Base-by-base conservation (phyloP, 2,113 vertebrate species). In the Arvicanthis niloticus region DNA sequence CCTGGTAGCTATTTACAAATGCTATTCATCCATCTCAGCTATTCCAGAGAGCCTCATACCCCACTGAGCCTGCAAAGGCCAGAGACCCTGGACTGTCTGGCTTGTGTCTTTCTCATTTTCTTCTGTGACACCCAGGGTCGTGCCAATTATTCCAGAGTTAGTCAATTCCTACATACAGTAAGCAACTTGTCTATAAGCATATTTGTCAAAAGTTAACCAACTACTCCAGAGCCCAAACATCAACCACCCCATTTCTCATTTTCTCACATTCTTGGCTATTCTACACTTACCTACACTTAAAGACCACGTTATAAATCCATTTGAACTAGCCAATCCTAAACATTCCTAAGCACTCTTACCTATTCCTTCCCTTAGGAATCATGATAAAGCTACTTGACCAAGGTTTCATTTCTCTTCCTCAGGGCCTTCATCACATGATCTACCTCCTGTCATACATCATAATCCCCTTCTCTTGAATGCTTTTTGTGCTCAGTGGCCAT, bases 391-490 rank as follows among this genome's bases (percentile, higher is more conserved):
- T 67, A 62, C 42, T 42, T 73, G 34, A 4, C 9, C 53, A 70
- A 37, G 7, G 9, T 68, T 37, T 8, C n/a, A 31, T 48, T 40
- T 77, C 37, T 77, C 45, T 56, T n/a, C 62, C 65, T 62, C 31
- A 34, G 22, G 29, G 24, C 34, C 37, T 16, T 22, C 67, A 8
- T 65, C n/a, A 10, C 10, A 21, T 75, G 42, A 7, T 15, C 11
- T 7, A 45, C 45, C 42, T n/a, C 2, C 37, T 7, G 16, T 45
- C 0, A 10, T 19, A 26, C 22, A 15, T 40, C 8, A 2, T 15
- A 42, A 24, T 3, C 16, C 31, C n/a, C 22, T 75, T 80, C 15
- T 45, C 45, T 73, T 51, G 26, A 53, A 67, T 51, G 72, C 29
- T 2, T 1, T 48, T 37, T 77, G 11, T 60, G 26, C 85, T 75